Evolutionary conservation across 2,797 vertebrate species (phyloP), one percentile per base, ranked within the genome.

Genomic region (Scolopax bukidnonensis): DNA sequence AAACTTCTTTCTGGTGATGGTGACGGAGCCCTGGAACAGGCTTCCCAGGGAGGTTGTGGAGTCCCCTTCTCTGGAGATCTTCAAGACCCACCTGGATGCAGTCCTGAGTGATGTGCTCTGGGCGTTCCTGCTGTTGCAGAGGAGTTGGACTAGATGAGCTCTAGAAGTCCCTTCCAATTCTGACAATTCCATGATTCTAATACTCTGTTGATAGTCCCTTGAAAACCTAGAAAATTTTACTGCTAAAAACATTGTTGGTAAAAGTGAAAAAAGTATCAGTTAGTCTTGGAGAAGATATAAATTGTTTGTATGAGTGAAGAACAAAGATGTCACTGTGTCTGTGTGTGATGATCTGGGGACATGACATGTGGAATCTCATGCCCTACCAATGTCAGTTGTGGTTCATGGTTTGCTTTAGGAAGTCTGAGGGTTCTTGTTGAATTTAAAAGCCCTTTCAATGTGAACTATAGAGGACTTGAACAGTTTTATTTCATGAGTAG

Each of bases 301-400:
- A 9, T 23, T 59, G 5, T 40, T 64, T 68, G 25, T 69, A 25
- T 38, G 28, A 36, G 15, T 68, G 24, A 15, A 38, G 64, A 59
- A 4, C 12, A 65, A 41, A 69, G 60, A 25, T 21, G 45, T 57
- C 41, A 5, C 23, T 41, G 25, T 50, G 40, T 32, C 76, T 45
- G 12, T 27, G n/a, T 41, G 53, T 64, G 56, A 14, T 1, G 6
- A 16, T 27, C 8, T 7, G 32, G 21, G 60, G 43, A 57, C 24
- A 4, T 6, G 32, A 14, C 36, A 36, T 36, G 36, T 83, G 18
- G 17, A 32, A 33, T 28, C 36, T 77, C 11, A 3, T 32, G 30
- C 38, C 47, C 1, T 20, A 12, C 8, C 15, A 25, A 0, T 23
- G 14, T 36, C 24, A 10, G 7, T 59, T 73, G 4, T 3, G 7